Conservation (phyloP, 2,797 vertebrate genomes). For the Malurus leucopterus region DNA sequence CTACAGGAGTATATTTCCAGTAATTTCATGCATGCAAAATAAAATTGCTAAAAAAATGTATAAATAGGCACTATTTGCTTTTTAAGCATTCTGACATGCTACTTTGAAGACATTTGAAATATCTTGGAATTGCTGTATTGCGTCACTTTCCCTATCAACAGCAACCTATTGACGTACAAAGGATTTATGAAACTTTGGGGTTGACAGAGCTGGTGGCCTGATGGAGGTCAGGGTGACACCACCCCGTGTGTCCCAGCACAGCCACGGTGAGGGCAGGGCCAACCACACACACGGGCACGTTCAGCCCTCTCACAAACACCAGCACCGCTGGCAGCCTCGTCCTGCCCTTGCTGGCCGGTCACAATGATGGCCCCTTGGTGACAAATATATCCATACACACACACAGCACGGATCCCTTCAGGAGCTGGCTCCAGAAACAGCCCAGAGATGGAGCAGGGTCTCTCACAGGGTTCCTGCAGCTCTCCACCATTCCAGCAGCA, state of each 20-base stretch:
- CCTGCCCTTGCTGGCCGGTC: fast-evolving
- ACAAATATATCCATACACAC: fast-evolving
- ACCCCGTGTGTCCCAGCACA: fast-evolving
- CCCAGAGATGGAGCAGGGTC: not conserved
- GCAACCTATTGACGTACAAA: not conserved
- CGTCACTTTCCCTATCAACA: not conserved
- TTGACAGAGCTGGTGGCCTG: not conserved
- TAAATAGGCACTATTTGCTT: not conserved
- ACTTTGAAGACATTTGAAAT: not conserved
- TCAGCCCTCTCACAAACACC: fast-evolving
- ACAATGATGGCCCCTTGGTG: fast-evolving
- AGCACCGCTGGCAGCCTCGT: fast-evolving
- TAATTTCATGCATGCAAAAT: not conserved
- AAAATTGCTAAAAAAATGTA: not conserved
- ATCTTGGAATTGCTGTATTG: not conserved
- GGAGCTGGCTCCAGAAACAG: not conserved
- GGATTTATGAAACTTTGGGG: not conserved
- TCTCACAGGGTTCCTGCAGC: not conserved
- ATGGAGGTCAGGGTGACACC: not conserved
- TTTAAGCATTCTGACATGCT: not conserved
- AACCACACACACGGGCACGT: fast-evolving
- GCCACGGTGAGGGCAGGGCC: fast-evolving
- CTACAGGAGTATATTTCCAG: not conserved
- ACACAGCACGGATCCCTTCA: fast-evolving
- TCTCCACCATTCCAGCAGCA: not conserved